Evolutionary conservation across 2,888 invertebrate genomes (phyloP), one percentile per base, ranked within the genome.

Genomic region (Limnephilus auricula): DNA sequence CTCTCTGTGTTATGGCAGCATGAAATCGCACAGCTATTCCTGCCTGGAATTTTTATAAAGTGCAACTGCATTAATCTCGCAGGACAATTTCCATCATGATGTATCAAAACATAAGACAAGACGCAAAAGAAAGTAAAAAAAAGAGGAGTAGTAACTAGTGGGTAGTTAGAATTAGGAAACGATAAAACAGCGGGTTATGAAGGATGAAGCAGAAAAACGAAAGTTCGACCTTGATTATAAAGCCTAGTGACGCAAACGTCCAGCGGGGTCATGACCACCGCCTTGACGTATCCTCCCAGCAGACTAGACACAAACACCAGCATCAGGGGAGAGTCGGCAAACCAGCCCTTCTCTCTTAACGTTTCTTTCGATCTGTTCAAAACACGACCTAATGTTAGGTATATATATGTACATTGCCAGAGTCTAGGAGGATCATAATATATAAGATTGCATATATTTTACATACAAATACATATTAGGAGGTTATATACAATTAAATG

Each of bases 201-300:
- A 34, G 32, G 25, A 82, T 83, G 65, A 32, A 32, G 37, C 40
- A 90, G 32, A 87, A 83, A 85, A 79, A 79, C 31, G 31, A 37
- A 65, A 90, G 15, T 0, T 80, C 93, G 94, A 96, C 97, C 97
- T 96, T 99, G 99, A 95, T 99, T 99, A 94, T 98, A 99, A 32
- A 99, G 96, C 89, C 99, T 96, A 0, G 99, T 99, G 93, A 98
- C 97, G 91, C 99, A 97, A 9, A 99, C 98, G 95, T 99, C 99
- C 94, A 99, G 98, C 0, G 99, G 99, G 3, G 98, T 98, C 95
- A 99, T 98, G 83, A 97, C 96, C 9, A 97, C 94, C 0, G 98
- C 97, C 94, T 98, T 98, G 5, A 97, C 96, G 15, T 98, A 95
- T 0, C 98, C 98, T 4, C 98, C 98, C 78, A 98, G 95, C 94